These are phyloP conservation scores for Apamea sordens DNA, from an alignment of 2,888 invertebrate genomes.

Conservation along the genomic window DNA sequence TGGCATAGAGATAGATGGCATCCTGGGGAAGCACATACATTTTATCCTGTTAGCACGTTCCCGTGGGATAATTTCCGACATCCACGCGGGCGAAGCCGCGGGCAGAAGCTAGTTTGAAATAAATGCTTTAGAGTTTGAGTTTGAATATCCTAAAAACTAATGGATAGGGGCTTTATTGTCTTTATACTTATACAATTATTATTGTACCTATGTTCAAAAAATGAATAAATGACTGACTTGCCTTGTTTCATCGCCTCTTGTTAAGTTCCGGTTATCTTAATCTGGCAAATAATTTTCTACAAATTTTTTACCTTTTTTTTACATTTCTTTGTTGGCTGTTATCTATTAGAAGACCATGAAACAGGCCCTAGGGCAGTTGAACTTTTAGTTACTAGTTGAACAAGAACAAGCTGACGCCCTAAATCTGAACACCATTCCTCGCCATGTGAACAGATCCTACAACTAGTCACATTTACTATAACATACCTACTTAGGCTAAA, in stretches of 20 bases:
- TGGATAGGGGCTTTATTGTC: background rate
- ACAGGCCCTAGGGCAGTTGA: background rate
- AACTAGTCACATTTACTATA: constrained; percentile 1
- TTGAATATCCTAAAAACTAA: too few relatives aligned
- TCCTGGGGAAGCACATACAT: too few relatives aligned
- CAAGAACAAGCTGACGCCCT: background rate
- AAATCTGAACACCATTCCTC: background rate
- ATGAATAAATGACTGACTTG: background rate
- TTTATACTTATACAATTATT: too few relatives aligned
- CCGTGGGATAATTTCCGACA: too few relatives aligned
- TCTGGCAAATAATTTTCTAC: background rate
- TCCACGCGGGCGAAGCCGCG: too few relatives aligned
- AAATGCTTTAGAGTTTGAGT: too few relatives aligned
- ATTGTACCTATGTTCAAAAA: background rate
- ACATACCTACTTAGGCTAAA: constrained; percentile 3
- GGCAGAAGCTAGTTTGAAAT: too few relatives aligned
- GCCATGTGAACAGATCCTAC: background rate
- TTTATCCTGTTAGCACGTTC: too few relatives aligned
- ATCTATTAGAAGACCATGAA: background rate
- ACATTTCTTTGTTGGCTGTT: background rate
- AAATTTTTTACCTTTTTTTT: background rate
- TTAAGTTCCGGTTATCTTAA: background rate
- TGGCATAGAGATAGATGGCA: too few relatives aligned
- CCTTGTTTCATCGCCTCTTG: background rate
- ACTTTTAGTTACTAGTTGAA: background rate